These are phyloP conservation scores for Gallinago paraguaiae DNA, from an alignment of 2,113 vertebrate species.

Conservation along the genomic window DNA sequence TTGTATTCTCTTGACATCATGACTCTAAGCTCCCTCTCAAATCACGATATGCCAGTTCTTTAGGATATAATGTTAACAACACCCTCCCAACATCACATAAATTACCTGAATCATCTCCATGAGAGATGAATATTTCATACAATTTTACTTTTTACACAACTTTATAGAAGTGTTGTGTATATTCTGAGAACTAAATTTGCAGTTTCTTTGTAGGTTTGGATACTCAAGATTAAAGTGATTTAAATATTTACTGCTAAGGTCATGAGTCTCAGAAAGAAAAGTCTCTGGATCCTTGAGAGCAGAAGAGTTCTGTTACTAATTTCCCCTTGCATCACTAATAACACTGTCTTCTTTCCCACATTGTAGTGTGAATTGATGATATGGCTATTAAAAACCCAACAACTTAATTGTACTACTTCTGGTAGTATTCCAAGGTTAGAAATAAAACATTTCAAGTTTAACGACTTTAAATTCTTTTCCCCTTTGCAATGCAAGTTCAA, in stretches of 20 bases:
- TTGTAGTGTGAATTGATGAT: neutral
- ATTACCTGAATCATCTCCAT: neutral
- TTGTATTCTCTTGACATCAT: neutral
- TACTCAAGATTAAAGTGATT: neutral
- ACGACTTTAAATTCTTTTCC: neutral
- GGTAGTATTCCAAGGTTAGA: neutral
- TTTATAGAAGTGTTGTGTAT: neutral
- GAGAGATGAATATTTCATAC: neutral
- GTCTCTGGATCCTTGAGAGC: neutral
- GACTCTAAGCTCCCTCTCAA: neutral
- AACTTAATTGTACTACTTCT: neutral
- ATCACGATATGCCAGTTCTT: neutral
- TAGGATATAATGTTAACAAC: neutral
- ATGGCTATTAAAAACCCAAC: neutral
- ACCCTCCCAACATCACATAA: fast-evolving
- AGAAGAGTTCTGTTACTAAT: neutral
- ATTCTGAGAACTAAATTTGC: neutral
- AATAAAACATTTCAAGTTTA: neutral
- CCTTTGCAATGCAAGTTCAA: neutral
- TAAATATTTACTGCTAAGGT: neutral
- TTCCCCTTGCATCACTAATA: neutral
- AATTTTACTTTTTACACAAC: neutral
- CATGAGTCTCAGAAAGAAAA: neutral
- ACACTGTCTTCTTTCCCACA: neutral
- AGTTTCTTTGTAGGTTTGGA: neutral